These are phyloP conservation scores for Belgica antarctica DNA, from an alignment of 2,888 invertebrate species.

Conservation along the genomic window DNA sequence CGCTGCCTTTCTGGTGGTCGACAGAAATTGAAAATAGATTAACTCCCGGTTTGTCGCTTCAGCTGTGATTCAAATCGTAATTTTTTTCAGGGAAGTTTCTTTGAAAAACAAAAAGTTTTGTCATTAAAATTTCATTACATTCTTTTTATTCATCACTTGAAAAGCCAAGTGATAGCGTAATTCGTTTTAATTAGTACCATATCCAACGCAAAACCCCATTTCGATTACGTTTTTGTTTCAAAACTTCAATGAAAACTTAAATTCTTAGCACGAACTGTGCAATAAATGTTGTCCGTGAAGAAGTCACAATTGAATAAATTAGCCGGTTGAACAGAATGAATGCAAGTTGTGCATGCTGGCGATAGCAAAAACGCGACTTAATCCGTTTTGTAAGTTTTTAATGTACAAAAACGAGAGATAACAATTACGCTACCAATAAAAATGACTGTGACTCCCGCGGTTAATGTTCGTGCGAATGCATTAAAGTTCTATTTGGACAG, in stretches of 20 bases:
- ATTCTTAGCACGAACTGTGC: not conserved
- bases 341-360: not conserved
- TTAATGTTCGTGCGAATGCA: conserved; percentile 6
- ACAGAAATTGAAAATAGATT: not conserved
- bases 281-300: not conserved
- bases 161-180: too few relatives aligned
- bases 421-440: conserved; percentile 14
- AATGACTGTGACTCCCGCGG: conserved; percentile 1
- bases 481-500: conserved; percentile 10
- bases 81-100: too few relatives aligned
- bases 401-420: not conserved
- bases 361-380: not conserved
- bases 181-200: too few relatives aligned
- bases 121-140: too few relatives aligned
- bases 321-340: not conserved
- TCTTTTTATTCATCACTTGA: too few relatives aligned
- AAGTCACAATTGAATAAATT: conserved; percentile 10
- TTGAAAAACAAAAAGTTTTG: too few relatives aligned
- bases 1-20: not conserved
- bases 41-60: too few relatives aligned
- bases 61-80: too few relatives aligned
- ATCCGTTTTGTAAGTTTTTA: not conserved
- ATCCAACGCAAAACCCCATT: too few relatives aligned
- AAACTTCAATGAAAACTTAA: conserved; percentile 3
- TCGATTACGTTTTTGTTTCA: too few relatives aligned